phyloP scores from a whole-genome alignment of 1,140 invertebrate species.

The Psilanteris sp. region DNA sequence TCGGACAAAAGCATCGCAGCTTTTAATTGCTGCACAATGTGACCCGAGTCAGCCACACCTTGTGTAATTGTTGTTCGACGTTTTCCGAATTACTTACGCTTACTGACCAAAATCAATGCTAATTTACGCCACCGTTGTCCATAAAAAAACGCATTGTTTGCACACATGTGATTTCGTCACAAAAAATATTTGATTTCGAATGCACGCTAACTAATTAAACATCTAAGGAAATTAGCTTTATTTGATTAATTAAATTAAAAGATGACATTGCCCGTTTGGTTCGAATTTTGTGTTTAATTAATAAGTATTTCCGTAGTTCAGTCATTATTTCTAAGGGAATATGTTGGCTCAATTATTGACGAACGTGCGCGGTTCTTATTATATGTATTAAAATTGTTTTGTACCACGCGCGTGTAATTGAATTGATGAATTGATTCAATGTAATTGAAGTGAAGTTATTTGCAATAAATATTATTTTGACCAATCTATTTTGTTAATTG shows the following conservation, averaged over 20 bases:
- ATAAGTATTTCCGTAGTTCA: too few species aligned
- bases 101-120: slow-evolving; percentile 63
- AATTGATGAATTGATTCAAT: too few species aligned
- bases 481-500: too few species aligned
- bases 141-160: slow-evolving; percentile 42
- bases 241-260: slow-evolving; percentile 19
- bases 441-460: too few species aligned
- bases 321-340: too few species aligned
- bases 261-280: neutral
- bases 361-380: too few species aligned
- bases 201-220: slow-evolving; percentile 25
- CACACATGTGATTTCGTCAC: slow-evolving; percentile 50
- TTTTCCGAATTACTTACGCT: slow-evolving; percentile 70
- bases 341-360: too few species aligned
- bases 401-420: too few species aligned
- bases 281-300: too few species aligned
- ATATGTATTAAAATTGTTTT: too few species aligned
- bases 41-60: slow-evolving; percentile 71
- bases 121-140: slow-evolving; percentile 34
- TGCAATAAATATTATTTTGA: too few species aligned
- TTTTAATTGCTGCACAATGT: slow-evolving; percentile 78
- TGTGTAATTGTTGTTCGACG: slow-evolving; percentile 67
- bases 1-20: slow-evolving; percentile 69
- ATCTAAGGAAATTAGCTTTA: neutral
- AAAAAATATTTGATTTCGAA: slow-evolving; percentile 5